phyloP scores from a whole-genome alignment of 2,113 vertebrate genomes.

The Athene noctua region DNA sequence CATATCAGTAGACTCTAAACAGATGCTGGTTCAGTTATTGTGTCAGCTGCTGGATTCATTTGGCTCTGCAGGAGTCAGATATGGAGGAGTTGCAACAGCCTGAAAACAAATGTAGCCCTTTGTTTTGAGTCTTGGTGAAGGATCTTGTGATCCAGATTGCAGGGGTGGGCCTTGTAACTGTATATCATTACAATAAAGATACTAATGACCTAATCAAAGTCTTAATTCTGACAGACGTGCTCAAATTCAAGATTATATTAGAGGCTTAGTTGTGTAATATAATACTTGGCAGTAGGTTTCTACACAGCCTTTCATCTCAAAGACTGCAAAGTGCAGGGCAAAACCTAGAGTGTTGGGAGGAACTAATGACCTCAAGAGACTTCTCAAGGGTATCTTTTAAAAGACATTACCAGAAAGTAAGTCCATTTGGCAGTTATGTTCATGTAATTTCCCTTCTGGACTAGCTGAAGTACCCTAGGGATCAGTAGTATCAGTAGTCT shows the following conservation, averaged over 20 bases:
- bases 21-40: background rate
- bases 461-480: background rate
- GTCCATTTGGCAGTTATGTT: background rate
- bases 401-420: background rate
- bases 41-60: background rate
- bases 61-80: background rate
- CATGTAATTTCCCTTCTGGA: background rate
- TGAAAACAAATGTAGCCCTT: background rate
- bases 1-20: background rate
- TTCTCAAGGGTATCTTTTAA: background rate
- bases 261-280: background rate
- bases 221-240: background rate
- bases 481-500: background rate
- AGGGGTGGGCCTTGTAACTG: background rate
- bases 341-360: background rate
- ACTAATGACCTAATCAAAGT: background rate
- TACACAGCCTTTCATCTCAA: background rate
- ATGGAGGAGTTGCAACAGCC: background rate
- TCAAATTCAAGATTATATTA: background rate
- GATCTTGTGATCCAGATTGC: background rate
- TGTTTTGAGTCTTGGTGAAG: background rate
- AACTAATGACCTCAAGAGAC: background rate
- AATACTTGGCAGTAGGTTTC: background rate
- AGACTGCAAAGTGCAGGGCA: background rate
- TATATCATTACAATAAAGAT: background rate